A percentile compares a stretch with the other conserved stretches of the same genome.
These are phyloP conservation scores for Conopomorpha cramerella DNA, from an alignment of 1,140 invertebrate species.

Conservation along the genomic window DNA sequence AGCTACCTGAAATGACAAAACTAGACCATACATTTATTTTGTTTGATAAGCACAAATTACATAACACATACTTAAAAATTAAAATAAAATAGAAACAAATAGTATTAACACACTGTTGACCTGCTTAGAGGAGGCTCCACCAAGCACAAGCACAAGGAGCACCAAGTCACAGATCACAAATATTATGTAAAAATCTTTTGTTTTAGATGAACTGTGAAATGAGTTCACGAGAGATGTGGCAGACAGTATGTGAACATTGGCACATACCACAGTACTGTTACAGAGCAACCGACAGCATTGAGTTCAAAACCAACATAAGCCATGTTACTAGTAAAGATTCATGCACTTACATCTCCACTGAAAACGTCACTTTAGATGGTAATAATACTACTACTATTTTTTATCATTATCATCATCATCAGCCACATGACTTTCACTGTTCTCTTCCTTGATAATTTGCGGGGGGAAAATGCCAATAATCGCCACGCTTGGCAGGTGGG, in stretches of 20 bases:
- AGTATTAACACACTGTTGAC: too few relatives aligned
- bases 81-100: slow-evolving; percentile 9
- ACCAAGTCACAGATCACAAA: background rate
- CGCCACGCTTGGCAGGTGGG: too few relatives aligned
- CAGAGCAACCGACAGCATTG: slow-evolving; percentile 19
- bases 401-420: too few relatives aligned
- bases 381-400: too few relatives aligned
- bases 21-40: background rate
- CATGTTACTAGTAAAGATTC: slow-evolving; percentile 17
- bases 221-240: slow-evolving; percentile 41
- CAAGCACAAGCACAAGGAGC: too few relatives aligned
- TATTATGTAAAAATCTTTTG: slow-evolving; percentile 1
- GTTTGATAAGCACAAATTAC: too few relatives aligned
- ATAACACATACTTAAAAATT: too few relatives aligned
- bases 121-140: too few relatives aligned
- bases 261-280: slow-evolving; percentile 50
- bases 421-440: too few relatives aligned
- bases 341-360: slow-evolving; percentile 21
- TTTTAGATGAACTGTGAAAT: slow-evolving; percentile 56
- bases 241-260: slow-evolving; percentile 58
- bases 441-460: too few relatives aligned
- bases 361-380: slow-evolving; percentile 33
- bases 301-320: slow-evolving; percentile 18
- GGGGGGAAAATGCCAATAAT: too few relatives aligned
- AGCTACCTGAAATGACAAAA: too few relatives aligned